Conservation (phyloP, 2,113 vertebrate genomes). For the western clawed frog (Xenopus tropicalis) region DNA sequence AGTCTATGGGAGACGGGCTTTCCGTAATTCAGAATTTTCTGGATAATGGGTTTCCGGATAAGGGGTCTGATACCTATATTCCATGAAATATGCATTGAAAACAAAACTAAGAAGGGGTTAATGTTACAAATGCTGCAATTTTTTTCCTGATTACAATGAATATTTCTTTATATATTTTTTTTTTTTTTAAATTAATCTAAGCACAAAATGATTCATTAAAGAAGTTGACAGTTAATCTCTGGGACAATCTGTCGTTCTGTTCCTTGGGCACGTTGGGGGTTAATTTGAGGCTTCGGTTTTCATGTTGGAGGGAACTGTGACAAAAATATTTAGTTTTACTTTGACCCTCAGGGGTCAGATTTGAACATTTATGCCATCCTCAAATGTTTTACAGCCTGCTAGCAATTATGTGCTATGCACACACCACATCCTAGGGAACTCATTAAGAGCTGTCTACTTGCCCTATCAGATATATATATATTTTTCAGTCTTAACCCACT, state of each 20-base stretch:
- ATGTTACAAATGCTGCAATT: no score
- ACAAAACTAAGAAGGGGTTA: no score
- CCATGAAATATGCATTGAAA: no score
- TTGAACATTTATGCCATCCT: slow-evolving; percentile 75
- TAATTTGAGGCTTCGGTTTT: slow-evolving; percentile 17
- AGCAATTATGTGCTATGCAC: slow-evolving; percentile 69
- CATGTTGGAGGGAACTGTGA: slow-evolving; percentile 63
- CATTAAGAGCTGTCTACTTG: slow-evolving; percentile 26
- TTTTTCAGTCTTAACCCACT: neutral
- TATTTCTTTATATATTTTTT: no score
- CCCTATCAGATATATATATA: neutral
- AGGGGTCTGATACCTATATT: no score
- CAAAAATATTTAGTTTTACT: slow-evolving; percentile 72
- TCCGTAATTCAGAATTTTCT: no score
- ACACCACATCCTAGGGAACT: slow-evolving; percentile 28
- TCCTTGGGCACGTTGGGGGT: neutral
- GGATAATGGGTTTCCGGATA: no score
- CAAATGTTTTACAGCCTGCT: slow-evolving; percentile 69
- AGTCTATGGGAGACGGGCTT: no score
- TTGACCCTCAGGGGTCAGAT: slow-evolving; percentile 70
- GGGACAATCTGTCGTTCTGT: neutral
- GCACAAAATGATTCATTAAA: no score
- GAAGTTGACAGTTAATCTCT: no score
- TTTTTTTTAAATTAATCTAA: no score
- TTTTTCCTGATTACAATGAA: no score